Evolutionary conservation across 2,113 vertebrate species (phyloP).

Genomic region (Hystrix cristata): DNA sequence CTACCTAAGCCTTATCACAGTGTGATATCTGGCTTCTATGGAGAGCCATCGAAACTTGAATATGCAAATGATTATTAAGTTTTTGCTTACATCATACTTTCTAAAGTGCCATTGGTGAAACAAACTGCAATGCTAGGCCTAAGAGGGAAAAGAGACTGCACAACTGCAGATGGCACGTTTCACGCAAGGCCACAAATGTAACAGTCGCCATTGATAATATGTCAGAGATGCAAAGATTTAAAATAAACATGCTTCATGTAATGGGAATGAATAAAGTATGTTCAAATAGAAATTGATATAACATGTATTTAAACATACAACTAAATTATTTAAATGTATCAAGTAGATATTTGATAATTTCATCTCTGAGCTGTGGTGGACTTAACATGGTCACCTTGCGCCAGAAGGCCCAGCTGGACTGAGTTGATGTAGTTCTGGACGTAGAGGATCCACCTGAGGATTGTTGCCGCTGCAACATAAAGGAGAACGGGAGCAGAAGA

Average conservation of each 20-base stretch:
- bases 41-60: background rate
- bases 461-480: no score
- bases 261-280: background rate
- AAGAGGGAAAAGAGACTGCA: background rate
- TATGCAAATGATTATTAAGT: background rate
- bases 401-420: no score
- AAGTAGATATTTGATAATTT: background rate
- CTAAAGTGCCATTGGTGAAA: background rate
- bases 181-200: background rate
- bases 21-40: background rate
- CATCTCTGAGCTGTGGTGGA: background rate
- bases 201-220: background rate
- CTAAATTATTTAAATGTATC: constrained; percentile 5
- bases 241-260: background rate
- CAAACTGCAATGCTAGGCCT: background rate
- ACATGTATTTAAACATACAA: background rate
- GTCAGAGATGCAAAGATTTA: background rate
- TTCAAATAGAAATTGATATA: constrained; percentile 24
- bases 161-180: background rate
- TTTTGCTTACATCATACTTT: background rate
- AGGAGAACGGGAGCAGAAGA: no score
- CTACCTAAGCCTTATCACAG: background rate
- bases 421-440: no score
- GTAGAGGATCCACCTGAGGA: no score
- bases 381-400: no score